Evolutionary conservation across 2,113 vertebrate genomes (phyloP).

Genomic region (Ageneiosus marmoratus): DNA sequence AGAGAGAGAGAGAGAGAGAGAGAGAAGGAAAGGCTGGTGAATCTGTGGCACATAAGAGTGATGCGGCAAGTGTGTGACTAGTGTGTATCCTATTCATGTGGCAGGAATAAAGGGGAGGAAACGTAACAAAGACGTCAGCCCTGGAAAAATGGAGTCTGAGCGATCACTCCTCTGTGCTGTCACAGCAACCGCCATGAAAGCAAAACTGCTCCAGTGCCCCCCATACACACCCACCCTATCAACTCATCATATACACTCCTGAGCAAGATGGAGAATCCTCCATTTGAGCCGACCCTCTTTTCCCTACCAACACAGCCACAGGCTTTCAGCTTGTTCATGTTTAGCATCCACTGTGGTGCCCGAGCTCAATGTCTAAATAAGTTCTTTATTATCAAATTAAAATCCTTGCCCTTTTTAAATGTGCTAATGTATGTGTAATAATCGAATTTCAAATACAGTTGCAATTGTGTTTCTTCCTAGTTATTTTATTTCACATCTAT

Average conservation of each 20-base stretch:
- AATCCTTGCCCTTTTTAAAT: neutral
- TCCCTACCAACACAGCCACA: neutral
- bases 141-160: constrained; percentile 23
- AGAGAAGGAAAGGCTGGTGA: constrained; percentile 2
- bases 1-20: constrained; percentile 10
- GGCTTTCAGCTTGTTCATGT: neutral
- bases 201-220: neutral
- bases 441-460: neutral
- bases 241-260: neutral
- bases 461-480: neutral
- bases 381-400: neutral
- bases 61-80: constrained; percentile 50
- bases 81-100: constrained; percentile 42
- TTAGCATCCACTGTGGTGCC: neutral
- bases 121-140: constrained; percentile 47
- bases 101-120: constrained; percentile 35
- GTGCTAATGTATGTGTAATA: neutral
- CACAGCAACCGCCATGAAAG: constrained; percentile 25
- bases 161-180: constrained; percentile 24
- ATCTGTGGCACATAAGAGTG: constrained; percentile 42
- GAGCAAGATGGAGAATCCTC: constrained; percentile 9
- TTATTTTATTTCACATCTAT: neutral
- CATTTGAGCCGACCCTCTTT: constrained; percentile 8
- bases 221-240: neutral
- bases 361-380: neutral